phyloP scores from a whole-genome alignment of 2,888 invertebrate species.

The Geophilus truncorum region DNA sequence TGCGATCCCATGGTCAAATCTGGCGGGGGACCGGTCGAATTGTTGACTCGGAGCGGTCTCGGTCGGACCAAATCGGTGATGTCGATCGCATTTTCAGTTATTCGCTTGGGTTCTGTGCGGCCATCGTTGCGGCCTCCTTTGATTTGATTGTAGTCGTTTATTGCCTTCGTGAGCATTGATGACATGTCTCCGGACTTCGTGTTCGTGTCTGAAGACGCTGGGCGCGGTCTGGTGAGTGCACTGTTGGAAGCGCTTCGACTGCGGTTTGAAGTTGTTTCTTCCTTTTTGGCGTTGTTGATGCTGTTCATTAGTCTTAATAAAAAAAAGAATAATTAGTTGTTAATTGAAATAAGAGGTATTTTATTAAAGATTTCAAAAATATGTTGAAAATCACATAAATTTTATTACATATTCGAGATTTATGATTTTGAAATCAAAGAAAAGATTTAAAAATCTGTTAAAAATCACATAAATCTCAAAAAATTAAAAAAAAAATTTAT shows the following conservation, averaged over 20 bases:
- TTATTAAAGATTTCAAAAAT: too few species aligned
- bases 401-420: too few species aligned
- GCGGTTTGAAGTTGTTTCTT: neutral
- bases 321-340: too few species aligned
- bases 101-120: neutral
- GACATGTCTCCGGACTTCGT: conserved; percentile 57
- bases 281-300: conserved; percentile 34
- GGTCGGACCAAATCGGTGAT: conserved; percentile 35
- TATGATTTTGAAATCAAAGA: too few species aligned
- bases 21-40: conserved; percentile 32
- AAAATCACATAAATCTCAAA: too few species aligned
- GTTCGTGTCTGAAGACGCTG: conserved; percentile 41
- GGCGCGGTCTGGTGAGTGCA: conserved; percentile 28
- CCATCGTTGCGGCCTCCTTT: too few species aligned
- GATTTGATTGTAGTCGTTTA: conserved; percentile 71
- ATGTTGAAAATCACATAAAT: too few species aligned
- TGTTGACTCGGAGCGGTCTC: conserved; percentile 30
- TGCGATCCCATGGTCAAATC: conserved; percentile 33
- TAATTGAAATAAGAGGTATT: too few species aligned
- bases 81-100: conserved; percentile 7
- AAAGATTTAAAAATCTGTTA: too few species aligned
- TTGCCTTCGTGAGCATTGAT: conserved; percentile 82
- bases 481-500: too few species aligned
- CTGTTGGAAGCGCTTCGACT: neutral
- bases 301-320: conserved; percentile 32